Percentiles rank a stretch among this genome's conserved stretches.
Evolutionary conservation across 2,113 vertebrate genomes (phyloP).

Genomic region (Oncorhynchus masou): DNA sequence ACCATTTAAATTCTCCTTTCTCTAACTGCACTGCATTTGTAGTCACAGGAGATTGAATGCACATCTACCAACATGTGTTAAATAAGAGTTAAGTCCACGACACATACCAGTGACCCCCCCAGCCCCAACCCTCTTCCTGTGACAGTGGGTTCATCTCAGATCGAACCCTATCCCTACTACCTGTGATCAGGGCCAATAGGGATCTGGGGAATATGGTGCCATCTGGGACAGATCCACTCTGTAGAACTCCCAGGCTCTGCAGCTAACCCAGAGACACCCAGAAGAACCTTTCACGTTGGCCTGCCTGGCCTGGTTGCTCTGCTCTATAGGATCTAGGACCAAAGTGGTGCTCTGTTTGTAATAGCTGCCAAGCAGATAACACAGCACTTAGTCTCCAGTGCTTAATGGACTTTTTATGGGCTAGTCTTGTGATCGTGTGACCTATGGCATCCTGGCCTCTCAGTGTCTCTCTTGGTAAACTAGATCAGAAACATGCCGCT

Average conservation of each 20-base stretch:
- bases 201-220: too few species aligned
- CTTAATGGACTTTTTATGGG: constrained; percentile 99
- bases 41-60: too few species aligned
- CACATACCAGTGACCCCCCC: too few species aligned
- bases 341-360: constrained; percentile 92
- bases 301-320: too few species aligned
- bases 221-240: too few species aligned
- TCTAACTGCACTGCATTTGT: too few species aligned
- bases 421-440: constrained; percentile 85
- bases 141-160: too few species aligned
- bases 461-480: constrained; percentile 81
- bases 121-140: too few species aligned
- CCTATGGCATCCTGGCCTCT: constrained; percentile 78
- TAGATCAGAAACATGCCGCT: constrained; percentile 83
- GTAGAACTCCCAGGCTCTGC: neutral
- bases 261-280: neutral
- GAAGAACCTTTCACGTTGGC: constrained; percentile 38
- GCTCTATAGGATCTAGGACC: constrained; percentile 70
- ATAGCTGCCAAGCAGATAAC: constrained; percentile 94
- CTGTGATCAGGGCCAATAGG: too few species aligned
- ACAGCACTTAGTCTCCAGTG: constrained; percentile 87
- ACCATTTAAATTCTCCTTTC: neutral
- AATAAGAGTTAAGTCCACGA: too few species aligned
- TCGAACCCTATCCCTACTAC: too few species aligned
- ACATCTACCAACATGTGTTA: too few species aligned